Base-by-base conservation (phyloP, 2,113 vertebrate genomes). In the Varanus komodoensis region DNA sequence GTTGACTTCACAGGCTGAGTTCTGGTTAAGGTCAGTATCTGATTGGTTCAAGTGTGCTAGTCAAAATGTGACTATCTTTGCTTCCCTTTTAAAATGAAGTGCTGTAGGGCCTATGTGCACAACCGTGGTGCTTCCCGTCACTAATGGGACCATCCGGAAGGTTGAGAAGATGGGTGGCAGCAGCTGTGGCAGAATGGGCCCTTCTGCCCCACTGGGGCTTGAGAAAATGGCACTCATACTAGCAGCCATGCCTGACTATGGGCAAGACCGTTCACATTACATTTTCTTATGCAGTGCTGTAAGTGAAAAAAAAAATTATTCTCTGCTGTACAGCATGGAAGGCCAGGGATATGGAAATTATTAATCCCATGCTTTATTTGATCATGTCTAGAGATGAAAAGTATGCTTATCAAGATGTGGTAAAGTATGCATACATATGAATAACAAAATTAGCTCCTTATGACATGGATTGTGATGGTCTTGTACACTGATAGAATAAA, bases 391-490 rank as follows among this genome's bases (percentile, higher is more conserved):
- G n/a, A 83, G 34, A 74, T 74, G 25, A 14, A 75, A 75, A 19
- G 69, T 61, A 44, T 74, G 38, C 50, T 69, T 9, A 14, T 82
- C 50, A 88, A 88, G n/a, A 17, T 23, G 50, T 83, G 84, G 67
- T 67, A 75, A 84, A 84, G 57, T 89, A 32, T 75, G 38, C 38
- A 64, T 8, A 64, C 84, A 11, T 67, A 89, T 32, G 38, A 44
- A 44, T 44, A 44, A 1, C 38, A 44, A 3, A 44, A 44, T 44
- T 44, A 44, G 38, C 38, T 44, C 19, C 71, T 83, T 74, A 67
- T 75, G 44, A 77, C 82, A 29, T 81, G 50, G 71, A 32, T 77
- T 74, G 48, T 84, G 38, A 83, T 83, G 69, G 78, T 87, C 68
- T 61, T 74, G 8, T 29, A 73, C 23, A 73, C 82, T 88, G 73